Percentiles rank a stretch among this genome's conserved stretches.
Conservation (phyloP, 1,140 invertebrate genomes). For the Diorhabda carinulata region DNA sequence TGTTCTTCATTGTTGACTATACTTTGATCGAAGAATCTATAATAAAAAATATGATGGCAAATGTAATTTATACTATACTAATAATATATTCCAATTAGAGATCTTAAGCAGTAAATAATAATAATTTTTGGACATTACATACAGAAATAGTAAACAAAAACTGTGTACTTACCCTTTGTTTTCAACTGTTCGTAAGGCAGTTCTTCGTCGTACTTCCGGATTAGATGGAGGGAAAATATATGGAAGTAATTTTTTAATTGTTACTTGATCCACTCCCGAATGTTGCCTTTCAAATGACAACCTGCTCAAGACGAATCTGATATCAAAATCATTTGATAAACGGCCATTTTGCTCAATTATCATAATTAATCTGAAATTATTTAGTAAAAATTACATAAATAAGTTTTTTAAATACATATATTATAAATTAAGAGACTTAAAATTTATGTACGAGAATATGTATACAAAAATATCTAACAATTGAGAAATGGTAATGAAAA, state of each 20-base stretch:
- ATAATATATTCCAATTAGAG: too few relatives aligned
- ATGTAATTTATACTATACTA: too few relatives aligned
- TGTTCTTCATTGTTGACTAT: constrained; percentile 70
- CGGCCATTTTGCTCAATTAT: background rate
- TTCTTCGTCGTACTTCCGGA: constrained; percentile 6
- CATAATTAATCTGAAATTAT: background rate
- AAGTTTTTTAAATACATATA: too few relatives aligned
- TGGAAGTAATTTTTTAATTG: constrained; percentile 12
- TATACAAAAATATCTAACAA: too few relatives aligned
- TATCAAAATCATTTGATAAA: constrained; percentile 23
- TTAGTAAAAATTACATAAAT: too few relatives aligned
- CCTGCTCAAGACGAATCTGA: constrained; percentile 32
- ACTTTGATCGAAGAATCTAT: constrained; percentile 62
- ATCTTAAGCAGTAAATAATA: too few relatives aligned
- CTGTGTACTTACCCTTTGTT: constrained; percentile 23
- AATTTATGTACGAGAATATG: too few relatives aligned
- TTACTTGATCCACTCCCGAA: constrained; percentile 28
- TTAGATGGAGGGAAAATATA: constrained; percentile 27
- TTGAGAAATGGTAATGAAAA: too few relatives aligned
- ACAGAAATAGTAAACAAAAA: too few relatives aligned
- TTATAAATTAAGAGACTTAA: too few relatives aligned
- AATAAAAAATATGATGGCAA: constrained; percentile 5
- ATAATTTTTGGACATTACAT: too few relatives aligned
- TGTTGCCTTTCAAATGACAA: constrained; percentile 38
- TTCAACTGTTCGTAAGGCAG: background rate